These are phyloP conservation scores for Megalurothrips usitatus DNA, from an alignment of 2,888 invertebrate genomes.

Conservation along the genomic window DNA sequence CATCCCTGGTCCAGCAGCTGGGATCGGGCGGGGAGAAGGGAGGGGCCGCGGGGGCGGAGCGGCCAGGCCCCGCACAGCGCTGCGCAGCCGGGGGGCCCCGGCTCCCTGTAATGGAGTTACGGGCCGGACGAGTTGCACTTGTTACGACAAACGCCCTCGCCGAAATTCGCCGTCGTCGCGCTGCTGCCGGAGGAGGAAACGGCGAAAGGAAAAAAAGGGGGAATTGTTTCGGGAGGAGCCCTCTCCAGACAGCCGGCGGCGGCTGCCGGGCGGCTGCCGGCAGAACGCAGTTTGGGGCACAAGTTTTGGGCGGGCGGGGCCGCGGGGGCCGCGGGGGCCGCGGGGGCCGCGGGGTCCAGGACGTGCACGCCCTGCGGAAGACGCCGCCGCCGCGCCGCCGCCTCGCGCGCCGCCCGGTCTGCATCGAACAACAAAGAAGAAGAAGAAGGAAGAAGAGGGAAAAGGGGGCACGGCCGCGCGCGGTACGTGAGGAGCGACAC, in stretches of 20 bases:
- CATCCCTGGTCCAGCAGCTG: too few species aligned
- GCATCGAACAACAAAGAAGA: neutral
- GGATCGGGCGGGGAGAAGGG: too few species aligned
- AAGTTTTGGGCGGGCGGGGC: too few species aligned
- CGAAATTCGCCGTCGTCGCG: neutral
- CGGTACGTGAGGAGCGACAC: slow-evolving; percentile 5
- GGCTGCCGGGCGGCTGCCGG: neutral
- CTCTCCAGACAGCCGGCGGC: neutral
- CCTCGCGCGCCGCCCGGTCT: neutral
- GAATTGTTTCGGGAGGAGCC: slow-evolving; percentile 4
- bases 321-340: neutral
- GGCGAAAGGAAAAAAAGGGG: neutral
- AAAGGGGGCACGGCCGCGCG: too few species aligned
- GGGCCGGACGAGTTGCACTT: neutral
- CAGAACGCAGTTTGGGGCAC: neutral
- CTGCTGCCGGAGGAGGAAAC: neutral
- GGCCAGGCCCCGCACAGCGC: neutral
- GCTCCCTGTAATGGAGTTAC: neutral
- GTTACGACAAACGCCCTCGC: slow-evolving; percentile 10
- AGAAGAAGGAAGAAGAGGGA: neutral
- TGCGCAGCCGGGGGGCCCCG: neutral
- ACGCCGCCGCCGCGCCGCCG: too few species aligned
- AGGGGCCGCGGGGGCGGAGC: too few species aligned
- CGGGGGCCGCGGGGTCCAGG: neutral
- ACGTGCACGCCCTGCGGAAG: neutral